Percentiles rank a stretch among this genome's conserved stretches.
Conservation (phyloP, 2,888 invertebrate species). For the Lycia hirtaria region DNA sequence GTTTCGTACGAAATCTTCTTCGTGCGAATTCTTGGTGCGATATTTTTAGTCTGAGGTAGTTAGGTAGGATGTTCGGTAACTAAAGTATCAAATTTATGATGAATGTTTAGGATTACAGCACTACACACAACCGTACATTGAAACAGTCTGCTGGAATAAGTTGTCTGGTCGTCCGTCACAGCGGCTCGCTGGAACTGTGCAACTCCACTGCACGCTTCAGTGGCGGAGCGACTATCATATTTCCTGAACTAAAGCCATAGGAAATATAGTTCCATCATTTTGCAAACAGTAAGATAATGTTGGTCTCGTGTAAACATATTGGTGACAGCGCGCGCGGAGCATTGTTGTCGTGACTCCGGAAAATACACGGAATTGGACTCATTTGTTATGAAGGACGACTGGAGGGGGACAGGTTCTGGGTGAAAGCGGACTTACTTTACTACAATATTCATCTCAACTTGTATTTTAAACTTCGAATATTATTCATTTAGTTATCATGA, state of each 20-base stretch:
- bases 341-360: constrained; percentile 6
- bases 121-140: neutral
- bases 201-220: neutral
- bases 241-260: neutral
- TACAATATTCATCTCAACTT: too few relatives aligned
- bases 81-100: neutral
- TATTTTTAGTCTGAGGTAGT: neutral
- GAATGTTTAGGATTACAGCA: constrained; percentile 3
- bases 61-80: neutral
- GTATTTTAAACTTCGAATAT: too few relatives aligned
- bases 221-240: neutral
- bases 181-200: neutral
- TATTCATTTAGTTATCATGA: too few relatives aligned
- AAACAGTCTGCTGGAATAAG: neutral
- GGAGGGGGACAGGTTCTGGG: neutral
- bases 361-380: constrained; percentile 11
- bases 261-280: neutral
- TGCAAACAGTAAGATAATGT: neutral
- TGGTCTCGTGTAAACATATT: constrained; percentile 9
- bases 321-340: constrained; percentile 9
- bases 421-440: too few relatives aligned
- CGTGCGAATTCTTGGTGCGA: too few relatives aligned
- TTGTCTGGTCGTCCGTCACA: constrained; percentile 6
- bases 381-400: constrained; percentile 3
- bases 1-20: too few relatives aligned